Base-by-base conservation (phyloP, 2,113 vertebrate genomes). In the Lagopus muta region DNA sequence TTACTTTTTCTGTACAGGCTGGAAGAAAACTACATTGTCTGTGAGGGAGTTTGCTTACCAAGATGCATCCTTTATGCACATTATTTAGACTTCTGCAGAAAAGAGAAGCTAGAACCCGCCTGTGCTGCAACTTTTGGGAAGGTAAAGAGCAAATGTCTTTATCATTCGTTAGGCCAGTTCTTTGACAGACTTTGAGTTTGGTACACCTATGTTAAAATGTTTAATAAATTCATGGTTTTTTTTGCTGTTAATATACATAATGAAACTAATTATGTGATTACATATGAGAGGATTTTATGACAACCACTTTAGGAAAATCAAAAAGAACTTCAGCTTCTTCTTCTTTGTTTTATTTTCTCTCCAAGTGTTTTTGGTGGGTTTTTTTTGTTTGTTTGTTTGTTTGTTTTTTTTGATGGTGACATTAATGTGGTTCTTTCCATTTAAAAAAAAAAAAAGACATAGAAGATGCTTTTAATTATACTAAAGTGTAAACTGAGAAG, bases 111-210 rank as follows among this genome's bases (percentile, higher is more conserved):
- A 69, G 99, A 99, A 84, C 99, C 99, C 69, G 99, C 99, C n/a
- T 99, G 99, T n/a, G 99, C 99, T 69, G 99, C 99, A 60, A 99
- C 99, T 11, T 99, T 99, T 97, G 99, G 99, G 82, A 99, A 99
- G 98, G 99, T 99, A 96, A 92, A 90, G 28, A 64, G 8, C 32
- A 86, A 32, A 43, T 30, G 8, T 13, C 54, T 72, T 75, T 27
- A 47, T 61, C 40, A 69, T 61, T 87, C 28, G 2, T 65, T 86
- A 40, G 20, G 38, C 78, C 61, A 43, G 25, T 55, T 90, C 30
- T 66, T 72, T 43, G 30, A 50, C 9, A 66, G 67, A 58, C n/a
- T 52, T 8, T n/a, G 11, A 55, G 5, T 52, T 86, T 32, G 61
- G 30, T 69, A 17, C 8, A 40, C 2, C 17, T n/a, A 3, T 62